Percentiles rank a stretch among this genome's conserved stretches.
These are phyloP conservation scores for Coreius guichenoti DNA, from an alignment of 2,797 vertebrate genomes.

Conservation along the genomic window DNA sequence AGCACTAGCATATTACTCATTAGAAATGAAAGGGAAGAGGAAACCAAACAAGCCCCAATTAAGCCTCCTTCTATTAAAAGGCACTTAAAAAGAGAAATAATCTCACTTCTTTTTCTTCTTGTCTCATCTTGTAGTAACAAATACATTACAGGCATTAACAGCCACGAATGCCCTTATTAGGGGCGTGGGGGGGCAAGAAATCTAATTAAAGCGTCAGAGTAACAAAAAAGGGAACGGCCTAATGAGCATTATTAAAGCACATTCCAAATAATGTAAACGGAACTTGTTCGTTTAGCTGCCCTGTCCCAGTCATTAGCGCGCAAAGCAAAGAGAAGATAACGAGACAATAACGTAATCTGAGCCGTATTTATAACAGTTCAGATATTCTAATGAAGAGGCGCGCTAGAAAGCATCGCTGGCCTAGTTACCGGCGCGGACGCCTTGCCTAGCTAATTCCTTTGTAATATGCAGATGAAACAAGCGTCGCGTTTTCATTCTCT, in stretches of 20 bases:
- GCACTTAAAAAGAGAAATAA: conserved; percentile 72
- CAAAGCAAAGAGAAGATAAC: conserved; percentile 78
- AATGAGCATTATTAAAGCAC: conserved; percentile 78
- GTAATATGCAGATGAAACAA: conserved; percentile 76
- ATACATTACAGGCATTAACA: conserved; percentile 78
- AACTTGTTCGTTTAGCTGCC: conserved; percentile 73
- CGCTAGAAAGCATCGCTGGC: conserved; percentile 61
- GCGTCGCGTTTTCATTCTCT: conserved; percentile 39
- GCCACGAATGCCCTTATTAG: conserved; percentile 69
- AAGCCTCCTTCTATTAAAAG: conserved; percentile 72
- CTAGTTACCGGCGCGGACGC: conserved; percentile 60
- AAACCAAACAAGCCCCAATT: conserved; percentile 71
- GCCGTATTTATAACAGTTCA: conserved; percentile 70
- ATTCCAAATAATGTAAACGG: conserved; percentile 77
- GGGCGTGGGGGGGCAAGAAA: conserved; percentile 57
- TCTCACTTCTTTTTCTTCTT: conserved; percentile 65
- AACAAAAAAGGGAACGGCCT: conserved; percentile 72
- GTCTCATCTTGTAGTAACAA: conserved; percentile 77
- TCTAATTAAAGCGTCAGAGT: conserved; percentile 74
- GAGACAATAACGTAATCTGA: conserved; percentile 74
- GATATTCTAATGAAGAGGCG: conserved; percentile 72
- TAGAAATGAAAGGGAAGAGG: conserved; percentile 66
- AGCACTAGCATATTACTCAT: conserved; percentile 62
- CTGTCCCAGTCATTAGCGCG: conserved; percentile 76
- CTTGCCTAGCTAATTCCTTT: conserved; percentile 66